These are phyloP conservation scores for Achatina immaculata DNA, from an alignment of 1,140 invertebrate species.

Conservation along the genomic window DNA sequence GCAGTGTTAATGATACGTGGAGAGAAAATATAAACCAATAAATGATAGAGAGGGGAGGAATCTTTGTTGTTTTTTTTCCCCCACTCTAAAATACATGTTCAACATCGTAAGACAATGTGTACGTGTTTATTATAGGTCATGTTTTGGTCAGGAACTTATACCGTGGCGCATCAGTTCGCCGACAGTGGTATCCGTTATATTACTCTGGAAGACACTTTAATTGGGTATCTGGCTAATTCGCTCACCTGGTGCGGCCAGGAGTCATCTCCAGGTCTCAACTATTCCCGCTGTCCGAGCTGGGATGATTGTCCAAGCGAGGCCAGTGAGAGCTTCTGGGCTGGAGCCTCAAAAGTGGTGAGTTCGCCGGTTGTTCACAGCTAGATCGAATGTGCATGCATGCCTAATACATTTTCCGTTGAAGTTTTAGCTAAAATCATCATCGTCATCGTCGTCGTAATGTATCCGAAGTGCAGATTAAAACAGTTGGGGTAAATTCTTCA, in stretches of 20 bases:
- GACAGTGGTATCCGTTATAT: constrained; percentile 42
- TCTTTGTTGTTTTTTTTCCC: too few species aligned
- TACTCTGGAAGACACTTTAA: constrained; percentile 51
- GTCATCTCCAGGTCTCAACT: constrained; percentile 40
- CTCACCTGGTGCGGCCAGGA: constrained; percentile 48
- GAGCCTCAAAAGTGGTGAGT: constrained; percentile 44
- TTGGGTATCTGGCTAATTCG: constrained; percentile 49
- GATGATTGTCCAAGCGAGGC: constrained; percentile 40
- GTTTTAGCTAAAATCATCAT: background rate
- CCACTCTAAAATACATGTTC: background rate
- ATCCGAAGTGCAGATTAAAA: background rate
- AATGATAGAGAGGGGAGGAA: too few species aligned
- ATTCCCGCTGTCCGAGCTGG: constrained; percentile 40
- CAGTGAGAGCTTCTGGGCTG: constrained; percentile 47
- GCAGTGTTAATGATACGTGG: too few species aligned
- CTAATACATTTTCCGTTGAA: background rate
- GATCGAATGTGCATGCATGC: background rate
- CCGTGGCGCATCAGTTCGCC: constrained; percentile 48
- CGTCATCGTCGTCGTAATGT: background rate
- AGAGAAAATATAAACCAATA: too few species aligned
- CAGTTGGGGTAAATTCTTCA: background rate
- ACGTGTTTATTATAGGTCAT: constrained; percentile 33
- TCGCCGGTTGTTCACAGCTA: background rate
- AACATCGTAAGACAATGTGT: background rate
- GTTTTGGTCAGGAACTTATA: constrained; percentile 49